phyloP scores from a whole-genome alignment of 2,113 vertebrate species.

The Rhadina sibilatrix region DNA sequence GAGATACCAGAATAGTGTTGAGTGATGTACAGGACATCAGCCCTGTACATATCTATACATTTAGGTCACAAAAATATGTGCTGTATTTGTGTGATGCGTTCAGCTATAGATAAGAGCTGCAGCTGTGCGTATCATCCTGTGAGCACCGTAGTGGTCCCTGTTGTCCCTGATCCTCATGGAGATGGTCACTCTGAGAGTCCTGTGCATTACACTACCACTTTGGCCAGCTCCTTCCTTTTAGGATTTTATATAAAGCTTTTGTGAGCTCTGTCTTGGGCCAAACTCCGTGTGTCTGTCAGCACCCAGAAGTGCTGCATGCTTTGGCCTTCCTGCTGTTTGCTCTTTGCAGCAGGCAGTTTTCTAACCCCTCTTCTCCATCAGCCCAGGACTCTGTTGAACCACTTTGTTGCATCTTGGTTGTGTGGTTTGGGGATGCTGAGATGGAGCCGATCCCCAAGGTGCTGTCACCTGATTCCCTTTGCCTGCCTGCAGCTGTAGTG shows the following conservation, averaged over 20 bases:
- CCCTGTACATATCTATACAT: background rate
- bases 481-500: accelerated
- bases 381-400: background rate
- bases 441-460: background rate
- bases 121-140: background rate
- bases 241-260: background rate
- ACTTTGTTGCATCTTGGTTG: background rate
- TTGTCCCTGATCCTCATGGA: background rate
- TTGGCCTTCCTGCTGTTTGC: background rate
- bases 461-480: background rate
- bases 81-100: background rate
- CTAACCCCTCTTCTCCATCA: background rate
- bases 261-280: background rate
- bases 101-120: background rate
- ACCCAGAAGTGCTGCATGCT: background rate
- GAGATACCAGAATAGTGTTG: background rate
- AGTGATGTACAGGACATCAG: background rate
- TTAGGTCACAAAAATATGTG: background rate
- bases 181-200: background rate
- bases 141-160: accelerated
- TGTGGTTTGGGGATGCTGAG: background rate
- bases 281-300: background rate
- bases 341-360: background rate
- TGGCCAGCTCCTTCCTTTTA: background rate
- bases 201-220: accelerated